Evolutionary conservation across 1,140 invertebrate genomes (phyloP), one percentile per base, ranked within the genome.

Genomic region (Ganaspis sp.): DNA sequence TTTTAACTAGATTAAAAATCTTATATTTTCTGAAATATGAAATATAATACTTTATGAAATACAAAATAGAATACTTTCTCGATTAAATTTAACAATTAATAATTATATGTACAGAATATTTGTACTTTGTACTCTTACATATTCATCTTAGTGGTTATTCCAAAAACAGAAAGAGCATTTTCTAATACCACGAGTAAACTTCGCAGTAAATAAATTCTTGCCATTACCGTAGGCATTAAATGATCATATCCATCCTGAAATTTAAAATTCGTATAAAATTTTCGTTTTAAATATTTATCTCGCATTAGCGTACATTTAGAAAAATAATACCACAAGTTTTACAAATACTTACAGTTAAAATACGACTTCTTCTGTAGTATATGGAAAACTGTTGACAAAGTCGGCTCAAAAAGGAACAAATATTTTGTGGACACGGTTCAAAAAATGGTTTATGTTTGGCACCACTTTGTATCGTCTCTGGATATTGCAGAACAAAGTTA

Each of bases 361-460:
- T 92, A 82, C 93, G 92, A 64, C 93, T 92, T 87, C 92, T 92
- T 76, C 93, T 92, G 85, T 96, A 96, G 81, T 95, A 96, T 53
- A 93, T 91, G 82, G 95, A 96, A 79, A 95, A 94, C 12, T 92
- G 84, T 45, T 92, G 92, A n/a, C 93, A 93, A 79, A 95, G 88
- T 26, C 87, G 88, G 70, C 90, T 92, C 8, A 96, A 88, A 86
- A 93, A 95, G 69, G 88, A 89, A 73, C 94, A 93, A n/a, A 96
- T 87, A 37, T 92, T 81, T 80, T 96, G 94, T 0, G 94, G 92
- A 45, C 92, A 89, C 45, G 94, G 88, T 72, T 92, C 89, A 76
- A 91, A 89, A 58, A 84, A 85, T 1, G 91, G 88, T 15, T 92
- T 88, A 12, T 87, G 89, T 54, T 84, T 86, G 17, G 95, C 79